These are phyloP conservation scores for Oscheius sp. DNA, from an alignment of 2,888 invertebrate species.

Conservation along the genomic window DNA sequence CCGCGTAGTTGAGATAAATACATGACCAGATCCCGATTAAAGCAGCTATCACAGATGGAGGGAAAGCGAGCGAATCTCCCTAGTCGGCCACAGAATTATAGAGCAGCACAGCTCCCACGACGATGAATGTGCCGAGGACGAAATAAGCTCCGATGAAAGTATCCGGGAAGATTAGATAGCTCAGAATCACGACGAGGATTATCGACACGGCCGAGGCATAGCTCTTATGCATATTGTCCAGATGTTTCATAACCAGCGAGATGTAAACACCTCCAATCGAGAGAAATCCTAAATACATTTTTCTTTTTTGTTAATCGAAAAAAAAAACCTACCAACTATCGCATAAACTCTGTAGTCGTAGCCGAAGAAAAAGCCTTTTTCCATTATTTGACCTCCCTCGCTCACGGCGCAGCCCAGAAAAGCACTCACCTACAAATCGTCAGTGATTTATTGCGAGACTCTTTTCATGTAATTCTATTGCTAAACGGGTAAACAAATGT, in stretches of 20 bases:
- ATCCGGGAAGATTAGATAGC: slow-evolving; percentile 61
- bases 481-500: no score
- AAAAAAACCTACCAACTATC: slow-evolving; percentile 57
- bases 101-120: slow-evolving; percentile 67
- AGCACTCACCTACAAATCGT: no score
- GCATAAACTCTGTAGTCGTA: slow-evolving; percentile 64
- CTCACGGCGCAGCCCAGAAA: slow-evolving; percentile 55
- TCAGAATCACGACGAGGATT: slow-evolving; percentile 63
- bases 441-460: no score
- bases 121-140: slow-evolving; percentile 65
- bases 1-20: not conserved
- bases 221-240: slow-evolving; percentile 70
- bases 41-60: slow-evolving; percentile 27
- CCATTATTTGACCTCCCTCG: slow-evolving; percentile 55
- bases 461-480: not conserved
- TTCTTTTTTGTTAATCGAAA: not conserved
- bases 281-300: slow-evolving; percentile 55
- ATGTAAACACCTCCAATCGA: slow-evolving; percentile 69
- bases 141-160: slow-evolving; percentile 65
- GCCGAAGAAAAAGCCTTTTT: slow-evolving; percentile 69
- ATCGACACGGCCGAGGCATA: slow-evolving; percentile 70
- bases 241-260: slow-evolving; percentile 70
- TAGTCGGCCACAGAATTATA: slow-evolving; percentile 69
- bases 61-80: not conserved
- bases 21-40: slow-evolving; percentile 21